Base-by-base conservation (phyloP, 2,113 vertebrate species). In the Neogobius melanostomus region DNA sequence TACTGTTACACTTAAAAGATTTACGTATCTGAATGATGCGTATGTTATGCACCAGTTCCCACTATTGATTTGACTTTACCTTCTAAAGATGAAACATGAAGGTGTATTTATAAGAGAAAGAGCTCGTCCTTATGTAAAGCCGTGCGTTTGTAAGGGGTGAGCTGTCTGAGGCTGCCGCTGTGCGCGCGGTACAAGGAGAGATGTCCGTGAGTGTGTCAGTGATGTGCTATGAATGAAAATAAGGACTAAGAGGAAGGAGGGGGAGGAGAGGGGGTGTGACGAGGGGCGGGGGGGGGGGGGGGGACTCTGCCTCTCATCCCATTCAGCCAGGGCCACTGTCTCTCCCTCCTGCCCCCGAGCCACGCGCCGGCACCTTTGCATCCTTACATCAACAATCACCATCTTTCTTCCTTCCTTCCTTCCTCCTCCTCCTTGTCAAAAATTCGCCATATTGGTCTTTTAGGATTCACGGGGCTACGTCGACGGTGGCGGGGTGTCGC, bases 151-250 rank as follows among this genome's bases (percentile, higher is more conserved):
- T 65, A n/a, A 42, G 1, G 64, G 50, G 64, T 5, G 65, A 28
- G 61, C 5, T 21, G 69, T 82, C 72, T 51, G 84, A 80, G 82
- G 71, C 81, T 82, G 81, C 61, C 71, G 21, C 81, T 87, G 89
- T 72, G 50, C 75, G 83, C 44, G 59, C 44, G 42, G 59, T 42
- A 44, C 59, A 72, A 71, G 69, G 70, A 85, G 85, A 87, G 74
- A 80, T 69, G 83, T 74, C 82, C 53, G 66, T 76, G 81, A 64
- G 72, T 69, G 76, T 79, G 85, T 86, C 81, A 84, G 74, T 87
- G 91, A 85, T 92, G 90, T 91, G 89, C 83, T 84, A 88, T 90
- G 92, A 92, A 93, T 92, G 90, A 90, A 92, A 92, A 92, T 91
- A 84, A 89, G 88, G 81, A 73, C 74, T 60, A 42, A 67, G 71